Percentiles rank a stretch among this genome's conserved stretches.
phyloP scores from a whole-genome alignment of 1,140 invertebrate species.

The Tetraneura akinire region DNA sequence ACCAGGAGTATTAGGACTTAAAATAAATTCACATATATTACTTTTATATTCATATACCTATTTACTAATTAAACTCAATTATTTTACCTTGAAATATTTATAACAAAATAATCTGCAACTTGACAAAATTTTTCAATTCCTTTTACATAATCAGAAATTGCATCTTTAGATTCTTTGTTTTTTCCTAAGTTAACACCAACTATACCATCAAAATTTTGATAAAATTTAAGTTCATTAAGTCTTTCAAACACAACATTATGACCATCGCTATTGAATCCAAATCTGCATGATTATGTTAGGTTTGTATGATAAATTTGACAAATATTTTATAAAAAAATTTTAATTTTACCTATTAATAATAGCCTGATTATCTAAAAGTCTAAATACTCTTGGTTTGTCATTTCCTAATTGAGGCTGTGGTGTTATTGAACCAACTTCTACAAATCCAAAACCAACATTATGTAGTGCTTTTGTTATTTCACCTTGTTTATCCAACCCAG shows the following conservation, averaged over 20 bases:
- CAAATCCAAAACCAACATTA: conserved; percentile 89
- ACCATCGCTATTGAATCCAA: conserved; percentile 96
- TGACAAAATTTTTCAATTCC: conserved; percentile 76
- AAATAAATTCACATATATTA: no score
- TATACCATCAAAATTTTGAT: conserved; percentile 60
- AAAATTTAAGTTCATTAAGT: conserved; percentile 61
- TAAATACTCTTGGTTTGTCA: conserved; percentile 87
- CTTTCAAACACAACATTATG: conserved; percentile 73
- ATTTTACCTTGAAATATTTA: conserved; percentile 78
- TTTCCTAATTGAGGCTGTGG: conserved; percentile 91
- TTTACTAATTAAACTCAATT: not conserved
- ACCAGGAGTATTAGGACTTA: conserved; percentile 91
- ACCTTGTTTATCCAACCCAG: conserved; percentile 97
- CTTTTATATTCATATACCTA: not conserved
- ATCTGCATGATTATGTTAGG: no score
- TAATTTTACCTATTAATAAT: conserved; percentile 84
- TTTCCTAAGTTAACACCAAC: conserved; percentile 94
- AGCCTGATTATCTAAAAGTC: conserved; percentile 80
- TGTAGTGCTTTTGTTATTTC: conserved; percentile 83
- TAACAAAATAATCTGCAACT: conserved; percentile 84
- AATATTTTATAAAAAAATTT: not conserved
- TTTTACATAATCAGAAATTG: conserved; percentile 77
- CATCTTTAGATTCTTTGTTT: conserved; percentile 81
- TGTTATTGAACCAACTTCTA: conserved; percentile 96
- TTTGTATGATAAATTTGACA: conserved; percentile 36